Base-by-base conservation (phyloP, 1,140 invertebrate species). In the Brachionus plicatilis region DNA sequence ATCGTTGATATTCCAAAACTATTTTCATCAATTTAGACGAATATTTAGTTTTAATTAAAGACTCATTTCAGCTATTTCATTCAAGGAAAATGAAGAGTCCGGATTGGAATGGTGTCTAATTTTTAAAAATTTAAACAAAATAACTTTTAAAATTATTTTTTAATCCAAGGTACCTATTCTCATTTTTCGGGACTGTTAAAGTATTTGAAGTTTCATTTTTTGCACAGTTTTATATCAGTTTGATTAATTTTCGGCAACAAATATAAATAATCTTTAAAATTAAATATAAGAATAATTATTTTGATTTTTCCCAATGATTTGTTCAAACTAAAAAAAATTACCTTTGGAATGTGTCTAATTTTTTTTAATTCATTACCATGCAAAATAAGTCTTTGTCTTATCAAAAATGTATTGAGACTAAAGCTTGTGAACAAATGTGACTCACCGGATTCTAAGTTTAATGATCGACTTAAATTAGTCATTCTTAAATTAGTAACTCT, bases 361-460 rank as follows among this genome's bases (percentile, higher is more conserved):
- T 92, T 92, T 85, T 94, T 91, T 79, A 93, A 93, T 86, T 95
- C 94, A 84, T 93, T 92, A 4, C 95, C 95, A 87, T 96, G 94
- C 1, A 95, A 89, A 29, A 93, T 90, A 2, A 92, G 92, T 85
- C 92, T 91, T 87, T 95, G 95, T 86, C 93, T 90, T 80, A 92
- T 92, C n/a, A 95, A 88, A 88, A 93, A 94, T 85, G 93, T 92
- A 65, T 91, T 89, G 33, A 95, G 86, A 14, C 92, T 92, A 87
- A 94, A 93, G 85, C 92, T 92, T 29, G 89, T 88, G 85, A 90
- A 82, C 5, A 24, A 41, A 43, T 82, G 88, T 85, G 85, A 87
- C 12, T 65, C 79, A 27, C n/a, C 65, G 50, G 53, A 33, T 27
- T 60, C 79, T 12, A 68, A 33, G 47, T 76, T 76, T 1, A 76